Base-by-base conservation (phyloP, 2,888 invertebrate genomes). In the Frankliniella fusca region DNA sequence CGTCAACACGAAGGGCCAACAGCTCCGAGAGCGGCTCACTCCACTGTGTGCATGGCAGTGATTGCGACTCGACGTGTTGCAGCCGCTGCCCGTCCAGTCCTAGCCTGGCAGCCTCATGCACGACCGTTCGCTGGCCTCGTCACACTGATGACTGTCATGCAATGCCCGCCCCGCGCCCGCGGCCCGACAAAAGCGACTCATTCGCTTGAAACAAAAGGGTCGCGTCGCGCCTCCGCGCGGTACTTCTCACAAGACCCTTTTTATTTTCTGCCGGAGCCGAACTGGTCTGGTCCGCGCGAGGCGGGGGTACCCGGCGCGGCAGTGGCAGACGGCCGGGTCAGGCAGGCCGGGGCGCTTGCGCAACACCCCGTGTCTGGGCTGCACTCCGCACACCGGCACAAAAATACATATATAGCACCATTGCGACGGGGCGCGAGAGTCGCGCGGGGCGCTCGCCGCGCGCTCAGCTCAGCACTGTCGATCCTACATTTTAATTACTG, bases 401-500 rank as follows among this genome's bases (percentile, higher is more conserved):
- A 5, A 20, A 11, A 23, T 11, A 23, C 10, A 23, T 12, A 76
- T 9, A 76, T 12, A 12, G 70, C 70, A 23, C 70, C 70, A 76
- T 76, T 76, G 70, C 27, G 10, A 10, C 2, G 65, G 20, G 38
- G 2, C 2, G 3, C 3, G 38, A 54, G 61, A 20, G 61, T 1
- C 2, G 15, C 5, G 15, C 50, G 12, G 54, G 54, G 8, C n/a
- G 18, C 12, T n/a, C 20, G 61, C 61, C 61, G 61, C 0, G 61
- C 20, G n/a, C 61, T 20, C 61, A 61, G 27, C 70, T 8, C 20
- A 3, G 23, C 27, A 27, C 23, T 76, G 70, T 76, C 70, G 70
- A 76, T 76, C 27, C 70, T 76, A 76, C 70, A 76, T 76, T 76
- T 76, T 76, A 76, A 76, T 76, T 76, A 76, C 70, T 76, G 27